A percentile compares a stretch with the other conserved stretches of the same genome.
Conservation (phyloP, 2,888 invertebrate genomes). For the Yponomeuta malinellus region DNA sequence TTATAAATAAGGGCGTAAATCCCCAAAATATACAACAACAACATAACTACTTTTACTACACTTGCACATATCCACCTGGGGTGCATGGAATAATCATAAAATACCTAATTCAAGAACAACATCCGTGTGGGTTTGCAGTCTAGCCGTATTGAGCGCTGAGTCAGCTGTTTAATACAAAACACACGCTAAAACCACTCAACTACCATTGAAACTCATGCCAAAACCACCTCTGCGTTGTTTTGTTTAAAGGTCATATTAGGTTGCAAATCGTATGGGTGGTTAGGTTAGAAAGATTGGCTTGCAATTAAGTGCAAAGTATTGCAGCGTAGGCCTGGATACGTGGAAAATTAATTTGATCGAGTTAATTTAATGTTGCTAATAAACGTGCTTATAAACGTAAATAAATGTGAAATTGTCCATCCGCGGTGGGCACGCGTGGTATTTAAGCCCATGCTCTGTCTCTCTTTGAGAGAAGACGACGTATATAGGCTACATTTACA, state of each 20-base stretch:
- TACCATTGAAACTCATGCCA: not conserved
- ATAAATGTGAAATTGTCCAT: no score
- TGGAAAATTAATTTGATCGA: constrained; percentile 1
- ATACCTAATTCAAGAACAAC: not conserved
- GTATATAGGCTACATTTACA: no score
- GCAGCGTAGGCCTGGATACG: not conserved
- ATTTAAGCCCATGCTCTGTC: no score
- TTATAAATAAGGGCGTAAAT: no score
- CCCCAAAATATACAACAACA: no score
- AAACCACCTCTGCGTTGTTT: not conserved
- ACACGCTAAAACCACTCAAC: not conserved
- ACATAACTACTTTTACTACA: no score
- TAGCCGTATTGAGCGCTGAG: constrained; percentile 61
- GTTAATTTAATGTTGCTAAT: not conserved
- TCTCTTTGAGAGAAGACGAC: no score
- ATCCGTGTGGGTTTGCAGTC: constrained; percentile 28
- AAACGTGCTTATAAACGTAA: not conserved
- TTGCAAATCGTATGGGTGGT: not conserved
- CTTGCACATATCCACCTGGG: not conserved
- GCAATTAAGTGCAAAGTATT: not conserved
- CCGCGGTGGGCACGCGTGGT: no score
- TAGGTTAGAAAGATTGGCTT: not conserved
- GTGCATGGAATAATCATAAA: not conserved
- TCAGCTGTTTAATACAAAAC: constrained; percentile 27
- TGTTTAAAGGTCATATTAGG: not conserved